A percentile compares a stretch with the other conserved stretches of the same genome.
phyloP scores from a whole-genome alignment of 1,140 invertebrate species.

The Gonioctena quinquepunctata region DNA sequence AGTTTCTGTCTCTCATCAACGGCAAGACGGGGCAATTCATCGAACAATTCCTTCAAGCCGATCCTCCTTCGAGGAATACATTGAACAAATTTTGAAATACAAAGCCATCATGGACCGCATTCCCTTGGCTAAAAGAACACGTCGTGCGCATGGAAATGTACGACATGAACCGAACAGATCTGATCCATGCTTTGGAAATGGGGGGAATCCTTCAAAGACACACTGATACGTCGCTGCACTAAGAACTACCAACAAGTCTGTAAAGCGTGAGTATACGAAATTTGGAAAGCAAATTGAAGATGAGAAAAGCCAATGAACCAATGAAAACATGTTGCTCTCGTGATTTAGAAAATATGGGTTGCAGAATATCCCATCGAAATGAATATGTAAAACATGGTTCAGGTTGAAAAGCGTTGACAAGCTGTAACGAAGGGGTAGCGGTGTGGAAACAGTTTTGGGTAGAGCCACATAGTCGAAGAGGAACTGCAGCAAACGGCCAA shows the following conservation, averaged over 20 bases:
- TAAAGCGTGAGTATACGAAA: constrained; percentile 70
- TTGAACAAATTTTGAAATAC: constrained; percentile 67
- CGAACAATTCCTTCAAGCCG: constrained; percentile 69
- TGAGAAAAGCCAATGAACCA: no score
- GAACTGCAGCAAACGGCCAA: no score
- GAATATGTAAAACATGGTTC: no score
- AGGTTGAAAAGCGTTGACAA: no score
- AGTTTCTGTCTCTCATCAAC: constrained; percentile 80
- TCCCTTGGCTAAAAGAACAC: constrained; percentile 65
- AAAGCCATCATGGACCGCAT: constrained; percentile 67
- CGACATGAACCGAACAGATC: constrained; percentile 78
- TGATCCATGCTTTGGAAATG: constrained; percentile 74
- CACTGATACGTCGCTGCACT: constrained; percentile 74
- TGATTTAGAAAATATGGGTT: no score
- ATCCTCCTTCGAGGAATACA: constrained; percentile 73
- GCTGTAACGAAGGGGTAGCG: no score
- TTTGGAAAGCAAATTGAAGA: no score
- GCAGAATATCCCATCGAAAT: no score
- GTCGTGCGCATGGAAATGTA: constrained; percentile 82
- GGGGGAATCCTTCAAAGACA: constrained; percentile 71
- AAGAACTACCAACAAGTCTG: constrained; percentile 78
- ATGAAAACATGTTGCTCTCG: no score
- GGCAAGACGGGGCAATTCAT: constrained; percentile 66
- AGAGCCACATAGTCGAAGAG: no score
- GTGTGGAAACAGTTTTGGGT: no score